Evolutionary conservation across 2,888 invertebrate species (phyloP).

Genomic region (Allolobophora icterica): DNA sequence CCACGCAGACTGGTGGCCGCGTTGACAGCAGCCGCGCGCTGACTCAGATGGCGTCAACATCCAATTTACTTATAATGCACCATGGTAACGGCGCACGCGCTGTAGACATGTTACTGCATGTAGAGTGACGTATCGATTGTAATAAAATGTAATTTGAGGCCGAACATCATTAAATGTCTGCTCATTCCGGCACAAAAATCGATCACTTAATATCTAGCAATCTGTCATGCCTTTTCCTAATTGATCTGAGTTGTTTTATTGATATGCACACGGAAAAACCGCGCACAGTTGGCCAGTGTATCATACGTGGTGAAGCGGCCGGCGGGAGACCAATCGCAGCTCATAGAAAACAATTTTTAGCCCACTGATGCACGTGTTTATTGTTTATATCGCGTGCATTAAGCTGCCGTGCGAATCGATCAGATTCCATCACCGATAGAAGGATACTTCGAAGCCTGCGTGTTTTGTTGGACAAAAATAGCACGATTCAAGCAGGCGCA

Average conservation of each 20-base stretch:
- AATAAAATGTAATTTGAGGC: neutral
- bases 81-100: constrained; percentile 1
- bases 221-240: neutral
- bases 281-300: neutral
- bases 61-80: constrained; percentile 17
- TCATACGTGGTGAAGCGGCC: neutral
- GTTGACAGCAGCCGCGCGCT: neutral
- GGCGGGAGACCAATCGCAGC: neutral
- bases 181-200: neutral
- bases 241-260: constrained; percentile 1
- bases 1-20: neutral
- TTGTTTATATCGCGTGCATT: constrained; percentile 9
- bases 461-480: neutral
- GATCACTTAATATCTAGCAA: neutral
- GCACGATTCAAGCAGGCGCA: neutral
- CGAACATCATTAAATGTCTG: neutral
- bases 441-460: neutral
- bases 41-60: constrained; percentile 17
- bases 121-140: neutral
- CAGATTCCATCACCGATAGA: neutral
- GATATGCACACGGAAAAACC: neutral
- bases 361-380: neutral
- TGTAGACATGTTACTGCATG: neutral
- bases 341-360: neutral
- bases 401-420: neutral